Evolutionary conservation across 2,888 invertebrate species (phyloP).

Genomic region (Scaptomyza reducta): DNA sequence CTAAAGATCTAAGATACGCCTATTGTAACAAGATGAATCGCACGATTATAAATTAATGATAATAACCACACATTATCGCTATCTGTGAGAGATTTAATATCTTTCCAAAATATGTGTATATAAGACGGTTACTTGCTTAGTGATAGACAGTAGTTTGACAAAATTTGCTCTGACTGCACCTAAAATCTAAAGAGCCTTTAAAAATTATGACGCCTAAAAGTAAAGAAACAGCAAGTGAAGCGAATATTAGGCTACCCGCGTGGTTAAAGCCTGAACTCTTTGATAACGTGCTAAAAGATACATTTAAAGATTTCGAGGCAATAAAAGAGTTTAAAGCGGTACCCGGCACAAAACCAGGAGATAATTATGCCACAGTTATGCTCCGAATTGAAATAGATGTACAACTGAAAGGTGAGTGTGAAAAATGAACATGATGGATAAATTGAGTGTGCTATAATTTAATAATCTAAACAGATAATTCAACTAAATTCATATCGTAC

Average conservation of each 20-base stretch:
- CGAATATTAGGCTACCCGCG: constrained; percentile 26
- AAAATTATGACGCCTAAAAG: constrained; percentile 7
- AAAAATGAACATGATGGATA: constrained; percentile 49
- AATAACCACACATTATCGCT: neutral
- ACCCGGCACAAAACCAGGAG: constrained; percentile 68
- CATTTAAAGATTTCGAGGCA: constrained; percentile 39
- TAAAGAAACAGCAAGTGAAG: neutral
- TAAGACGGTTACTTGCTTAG: neutral
- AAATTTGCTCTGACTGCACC: neutral
- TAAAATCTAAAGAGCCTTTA: neutral
- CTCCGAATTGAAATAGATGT: constrained; percentile 67
- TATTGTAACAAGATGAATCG: no score
- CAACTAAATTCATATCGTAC: constrained; percentile 22
- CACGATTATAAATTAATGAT: neutral
- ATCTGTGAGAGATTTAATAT: neutral
- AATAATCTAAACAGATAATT: constrained; percentile 19
- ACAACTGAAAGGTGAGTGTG: constrained; percentile 64
- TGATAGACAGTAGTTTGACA: neutral
- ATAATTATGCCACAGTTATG: constrained; percentile 79
- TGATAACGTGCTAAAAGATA: constrained; percentile 50
- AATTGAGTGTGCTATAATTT: no score
- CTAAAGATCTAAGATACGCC: no score
- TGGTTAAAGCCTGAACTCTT: constrained; percentile 60
- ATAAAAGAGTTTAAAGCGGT: constrained; percentile 57
- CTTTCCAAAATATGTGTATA: neutral